These are phyloP conservation scores for Anodontia alba DNA, from an alignment of 2,888 invertebrate genomes.

Conservation along the genomic window DNA sequence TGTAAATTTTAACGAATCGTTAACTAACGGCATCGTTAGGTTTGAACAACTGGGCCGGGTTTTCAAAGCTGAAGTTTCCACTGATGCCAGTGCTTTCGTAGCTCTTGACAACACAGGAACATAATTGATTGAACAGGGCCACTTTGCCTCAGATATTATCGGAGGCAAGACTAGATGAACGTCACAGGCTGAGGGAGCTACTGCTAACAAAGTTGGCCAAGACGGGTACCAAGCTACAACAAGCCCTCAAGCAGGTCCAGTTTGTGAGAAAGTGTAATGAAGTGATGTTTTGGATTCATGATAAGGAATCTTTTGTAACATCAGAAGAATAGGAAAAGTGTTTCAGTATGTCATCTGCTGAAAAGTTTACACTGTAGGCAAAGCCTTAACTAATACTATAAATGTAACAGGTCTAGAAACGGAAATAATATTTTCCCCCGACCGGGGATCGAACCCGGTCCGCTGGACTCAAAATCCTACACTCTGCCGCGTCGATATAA, in stretches of 20 bases:
- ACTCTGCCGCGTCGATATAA: too few species aligned
- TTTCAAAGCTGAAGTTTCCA: conserved; percentile 99
- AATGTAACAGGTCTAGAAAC: too few species aligned
- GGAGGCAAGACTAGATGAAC: conserved; percentile 89
- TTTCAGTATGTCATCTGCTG: too few species aligned
- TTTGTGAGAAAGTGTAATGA: conserved; percentile 99
- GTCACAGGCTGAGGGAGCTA: conserved; percentile 97
- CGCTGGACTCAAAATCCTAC: too few species aligned
- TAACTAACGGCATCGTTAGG: too few species aligned
- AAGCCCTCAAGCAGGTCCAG: conserved; percentile 98
- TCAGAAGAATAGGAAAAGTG: conserved; percentile 99
- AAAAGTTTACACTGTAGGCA: too few species aligned
- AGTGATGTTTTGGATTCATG: conserved; percentile 99
- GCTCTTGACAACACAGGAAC: conserved; percentile 98
- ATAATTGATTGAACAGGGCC: conserved; percentile 98
- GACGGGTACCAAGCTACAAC: conserved; percentile 98
- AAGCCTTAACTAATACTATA: too few species aligned
- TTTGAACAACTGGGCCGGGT: too few species aligned
- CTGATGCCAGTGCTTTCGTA: conserved; percentile 99
- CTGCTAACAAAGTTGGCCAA: conserved; percentile 96
- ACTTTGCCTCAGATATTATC: conserved; percentile 98
- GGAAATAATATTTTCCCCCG: too few species aligned
- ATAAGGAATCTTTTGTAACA: conserved; percentile 98
- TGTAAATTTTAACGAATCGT: too few species aligned
- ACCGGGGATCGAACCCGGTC: too few species aligned